Evolutionary conservation across 2,888 invertebrate genomes (phyloP), one percentile per base, ranked within the genome.

Genomic region (Latrodectus elegans): DNA sequence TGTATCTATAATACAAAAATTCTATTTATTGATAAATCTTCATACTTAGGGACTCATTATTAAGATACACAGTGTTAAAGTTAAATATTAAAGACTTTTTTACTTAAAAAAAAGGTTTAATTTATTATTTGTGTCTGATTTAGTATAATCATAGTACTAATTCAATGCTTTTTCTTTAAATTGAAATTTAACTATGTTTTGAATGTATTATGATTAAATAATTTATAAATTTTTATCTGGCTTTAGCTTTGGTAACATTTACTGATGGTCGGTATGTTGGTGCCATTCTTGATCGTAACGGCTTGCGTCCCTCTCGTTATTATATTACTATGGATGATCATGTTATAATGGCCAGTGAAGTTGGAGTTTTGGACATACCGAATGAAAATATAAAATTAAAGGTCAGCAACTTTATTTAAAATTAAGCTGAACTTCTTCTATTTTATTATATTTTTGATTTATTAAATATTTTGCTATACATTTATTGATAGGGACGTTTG

Each of bases 331-430:
- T 96, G 92, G 98, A 99, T 93, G 98, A 99, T 92, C 95, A 97
- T 90, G 95, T 99, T 93, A 96, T 99, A 91, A 99, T 99, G 98
- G 98, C 99, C 88, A 99, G 99, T 90, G 99, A 99, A 94, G 99
- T 99, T 90, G 99, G 99, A 90, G 99, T 99, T 77, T 92, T 93
- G 75, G 93, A 94, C 90, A 95, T 98, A 78, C 96, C 96, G 91
- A 97, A 97, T 4, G 95, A 95, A 79, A 95, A 97, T 92, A 96
- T 99, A 90, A 94, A 96, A 89, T 94, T 95, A 88, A 99, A 99
- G 95, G 96, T 96, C 92, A 92, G 91, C 88, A 70, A 14, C 11
- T n/a, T 11, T 74, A 60, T 70, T 53, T 72, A 72, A 64, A 55
- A 38, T 60, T 71, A 10, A 15, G 14, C 52, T n/a, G 26, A n/a